Base-by-base conservation (phyloP, 2,113 vertebrate genomes). In the Gila orcuttii region DNA sequence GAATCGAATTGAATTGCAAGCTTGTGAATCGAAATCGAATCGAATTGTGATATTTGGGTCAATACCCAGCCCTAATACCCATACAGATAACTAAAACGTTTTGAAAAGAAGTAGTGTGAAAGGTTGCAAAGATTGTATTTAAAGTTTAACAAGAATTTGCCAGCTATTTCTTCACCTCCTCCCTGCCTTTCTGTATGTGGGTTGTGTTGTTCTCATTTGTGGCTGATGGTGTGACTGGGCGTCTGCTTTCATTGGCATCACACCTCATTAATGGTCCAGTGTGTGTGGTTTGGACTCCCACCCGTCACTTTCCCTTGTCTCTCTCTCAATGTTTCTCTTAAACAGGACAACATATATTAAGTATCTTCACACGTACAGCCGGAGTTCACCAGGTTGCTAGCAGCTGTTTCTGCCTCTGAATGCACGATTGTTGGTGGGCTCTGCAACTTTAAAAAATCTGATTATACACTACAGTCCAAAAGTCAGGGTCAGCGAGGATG, bases 191-290 rank as follows among this genome's bases (percentile, higher is more conserved):
- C 23, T 74, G 71, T 74, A 74, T 42, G 36, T 12, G 73, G 6
- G 42, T 50, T 47, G 73, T 50, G 73, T 50, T 75, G 60, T 64
- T 64, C 4, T 64, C 60, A 5, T 28, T n/a, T 64, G 71, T 47
- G 71, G 71, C 42, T 25, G 71, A 47, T 45, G 39, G 3, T 47
- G 71, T 75, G 42, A 50, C 6, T 75, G 73, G 10, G 23, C 42
- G 3, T 47, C 71, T 74, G 71, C 42, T 50, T 75, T 50, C n/a
- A 10, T 8, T n/a, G 23, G 71, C n/a, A 74, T 74, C 71, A 28
- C 73, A 75, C 73, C 73, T 75, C 73, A 75, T 74, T 74, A 74
- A 74, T 25, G 69, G 69, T 12, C 68, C 8, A 42, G 69, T 10
- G 36, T 73, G 69, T 73, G 19, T 73, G 69, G 36, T 42, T 21